Evolutionary conservation across 2,888 invertebrate species (phyloP), one percentile per base, ranked within the genome.

Genomic region (Acanthacorydalis orientalis): DNA sequence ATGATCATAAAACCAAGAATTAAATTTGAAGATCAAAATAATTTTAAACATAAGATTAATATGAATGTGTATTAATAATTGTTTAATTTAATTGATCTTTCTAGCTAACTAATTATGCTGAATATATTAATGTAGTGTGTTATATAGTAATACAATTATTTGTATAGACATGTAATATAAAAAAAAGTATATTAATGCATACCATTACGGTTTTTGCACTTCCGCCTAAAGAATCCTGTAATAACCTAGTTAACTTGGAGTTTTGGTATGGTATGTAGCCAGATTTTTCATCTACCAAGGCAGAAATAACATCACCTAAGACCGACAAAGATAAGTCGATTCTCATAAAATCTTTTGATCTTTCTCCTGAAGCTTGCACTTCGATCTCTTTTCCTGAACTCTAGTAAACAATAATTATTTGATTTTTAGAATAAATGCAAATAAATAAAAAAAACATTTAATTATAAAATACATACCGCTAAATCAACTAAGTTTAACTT

Each of bases 191-290:
- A 23, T 6, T 15, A 16, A 38, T 33, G 52, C 65, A 63, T 61
- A 85, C 86, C 93, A 91, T 91, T 14, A 91, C 82, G 16, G 92
- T 92, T 70, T 91, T 92, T 1, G 91, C 88, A 69, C 96, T 96
- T 1, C 96, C 96, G 1, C 96, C 96, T 1, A 98, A 70, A 0
- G 97, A 97, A 65, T 98, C 97, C 68, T 98, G 96, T 50, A 98
- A 70, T 33, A 95, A 68, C 10, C 95, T 68, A 0, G 98, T 98
- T 33, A 98, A 69, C 67, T 98, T 98, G 1, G 95, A 95, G 71
- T 97, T 97, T 56, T 97, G 75, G 67, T 98, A 99, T 0, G 98
- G 98, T 56, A 99, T 90, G 65, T 98, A 96, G 0, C 86, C 88
- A 56, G 88, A 88, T 68, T 95, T 96, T 41, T 93, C 93, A 68